These are phyloP conservation scores for Anastrepha ludens DNA, from an alignment of 1,140 invertebrate species.

Conservation along the genomic window DNA sequence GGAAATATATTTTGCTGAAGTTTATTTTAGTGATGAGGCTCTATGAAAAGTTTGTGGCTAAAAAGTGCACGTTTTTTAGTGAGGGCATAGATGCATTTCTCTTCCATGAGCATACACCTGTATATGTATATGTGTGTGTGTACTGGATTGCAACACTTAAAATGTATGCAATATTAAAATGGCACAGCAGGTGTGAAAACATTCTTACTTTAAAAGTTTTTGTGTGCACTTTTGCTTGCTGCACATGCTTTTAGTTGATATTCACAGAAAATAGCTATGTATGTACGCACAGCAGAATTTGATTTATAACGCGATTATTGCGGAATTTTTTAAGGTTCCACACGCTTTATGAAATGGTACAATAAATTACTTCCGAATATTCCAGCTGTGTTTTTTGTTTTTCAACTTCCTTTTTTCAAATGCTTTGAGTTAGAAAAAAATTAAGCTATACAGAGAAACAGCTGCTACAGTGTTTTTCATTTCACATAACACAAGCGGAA, in stretches of 20 bases:
- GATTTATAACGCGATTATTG: neutral
- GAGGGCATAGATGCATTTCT: neutral
- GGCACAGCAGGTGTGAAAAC: slow-evolving; percentile 44
- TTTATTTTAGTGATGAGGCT: too few relatives aligned
- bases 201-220: neutral
- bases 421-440: too few relatives aligned
- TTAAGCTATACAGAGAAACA: too few relatives aligned
- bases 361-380: neutral
- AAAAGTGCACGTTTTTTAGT: too few relatives aligned
- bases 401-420: too few relatives aligned
- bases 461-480: too few relatives aligned
- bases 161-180: slow-evolving; percentile 50
- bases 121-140: neutral
- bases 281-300: neutral
- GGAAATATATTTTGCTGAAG: too few relatives aligned
- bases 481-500: too few relatives aligned
- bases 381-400: too few relatives aligned
- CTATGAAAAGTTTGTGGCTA: too few relatives aligned
- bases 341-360: neutral
- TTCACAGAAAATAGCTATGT: neutral
- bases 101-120: neutral
- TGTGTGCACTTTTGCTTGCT: neutral
- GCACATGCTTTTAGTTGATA: neutral
- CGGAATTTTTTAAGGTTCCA: neutral
- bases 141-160: slow-evolving; percentile 43